Evolutionary conservation across 23 tunicate species (phyloP), one percentile per base, ranked within the genome.

Genomic region (Clavelina lepadiformis): DNA sequence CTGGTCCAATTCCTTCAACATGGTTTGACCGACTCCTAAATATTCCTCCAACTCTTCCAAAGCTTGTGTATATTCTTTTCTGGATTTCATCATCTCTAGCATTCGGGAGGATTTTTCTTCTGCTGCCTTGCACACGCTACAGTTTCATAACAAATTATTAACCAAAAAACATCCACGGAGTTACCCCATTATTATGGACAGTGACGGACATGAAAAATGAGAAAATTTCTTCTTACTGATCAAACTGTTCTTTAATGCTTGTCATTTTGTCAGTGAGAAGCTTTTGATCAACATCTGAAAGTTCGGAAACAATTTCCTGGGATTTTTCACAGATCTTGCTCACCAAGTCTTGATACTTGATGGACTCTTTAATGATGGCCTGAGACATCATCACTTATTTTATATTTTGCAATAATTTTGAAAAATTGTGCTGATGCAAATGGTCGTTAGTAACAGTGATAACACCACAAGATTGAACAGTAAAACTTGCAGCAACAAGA

Each of bases 281-380:
- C 6, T 61, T 51, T 68, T 74, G 82, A 47, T 87, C 96, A 26
- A 79, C 74, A 30, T 87, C 86, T 2, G 86, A 79, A 31, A 87
- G 62, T 52, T 87, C 82, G 4, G 79, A 78, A 30, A 74, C 28
- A 38, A 87, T 87, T 55, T 52, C 63, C 19, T 71, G 58, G 0
- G 96, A 68, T 44, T 87, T 74, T 11, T 79, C 82, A 36, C 46
- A 31, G 4, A 87, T 79, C 52, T 87, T 87, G 21, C 54, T 37
- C 5, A 87, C 79, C 46, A 87, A 56, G 25, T 87, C 96, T 35
- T 72, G 83, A 51, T 87, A 87, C 33, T 73, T 79, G 2, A 61
- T 71, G 19, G 86, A 67, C 45, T 87, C 96, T 3, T 68, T 69
- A n/a, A 65, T 73, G 38, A 87, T 87, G 37, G 84, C 77, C 96